Evolutionary conservation across 2,888 invertebrate genomes (phyloP).

Genomic region (Neoaliturus tenellus): DNA sequence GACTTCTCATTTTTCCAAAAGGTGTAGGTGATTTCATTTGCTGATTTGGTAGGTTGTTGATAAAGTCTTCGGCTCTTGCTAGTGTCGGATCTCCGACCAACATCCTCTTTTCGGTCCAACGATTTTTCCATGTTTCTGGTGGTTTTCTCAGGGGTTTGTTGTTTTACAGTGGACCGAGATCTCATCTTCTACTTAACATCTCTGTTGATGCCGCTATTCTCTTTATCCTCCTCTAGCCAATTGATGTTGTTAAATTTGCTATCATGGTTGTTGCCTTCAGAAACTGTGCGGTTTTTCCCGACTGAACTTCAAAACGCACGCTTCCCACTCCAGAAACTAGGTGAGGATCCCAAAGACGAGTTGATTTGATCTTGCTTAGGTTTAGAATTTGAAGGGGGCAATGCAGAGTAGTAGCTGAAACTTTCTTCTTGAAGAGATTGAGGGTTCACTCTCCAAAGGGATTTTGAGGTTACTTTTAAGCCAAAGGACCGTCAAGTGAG

Average conservation of each 20-base stretch:
- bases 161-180: slow-evolving; percentile 64
- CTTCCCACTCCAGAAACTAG: slow-evolving; percentile 55
- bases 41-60: slow-evolving; percentile 28
- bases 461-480: slow-evolving; percentile 61
- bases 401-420: slow-evolving; percentile 72
- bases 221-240: slow-evolving; percentile 61
- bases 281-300: slow-evolving; percentile 59
- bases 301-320: slow-evolving; percentile 54
- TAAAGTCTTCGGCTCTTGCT: slow-evolving; percentile 50
- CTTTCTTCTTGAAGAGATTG: slow-evolving; percentile 42
- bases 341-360: slow-evolving; percentile 11
- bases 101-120: slow-evolving; percentile 63
- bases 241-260: slow-evolving; percentile 47
- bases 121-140: slow-evolving; percentile 62
- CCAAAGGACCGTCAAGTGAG: slow-evolving; percentile 88
- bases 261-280: slow-evolving; percentile 58
- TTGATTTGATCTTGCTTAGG: slow-evolving; percentile 15
- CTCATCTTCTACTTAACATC: slow-evolving; percentile 61
- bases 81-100: slow-evolving; percentile 24
- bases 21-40: slow-evolving; percentile 76
- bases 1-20: slow-evolving; percentile 75
- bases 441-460: slow-evolving; percentile 22
- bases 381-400: slow-evolving; percentile 70
- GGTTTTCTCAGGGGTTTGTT: slow-evolving; percentile 56
- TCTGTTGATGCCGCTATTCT: slow-evolving; percentile 58